A percentile compares a stretch with the other conserved stretches of the same genome.
Evolutionary conservation across 2,888 invertebrate species (phyloP).

Genomic region (Agrotis ipsilon): DNA sequence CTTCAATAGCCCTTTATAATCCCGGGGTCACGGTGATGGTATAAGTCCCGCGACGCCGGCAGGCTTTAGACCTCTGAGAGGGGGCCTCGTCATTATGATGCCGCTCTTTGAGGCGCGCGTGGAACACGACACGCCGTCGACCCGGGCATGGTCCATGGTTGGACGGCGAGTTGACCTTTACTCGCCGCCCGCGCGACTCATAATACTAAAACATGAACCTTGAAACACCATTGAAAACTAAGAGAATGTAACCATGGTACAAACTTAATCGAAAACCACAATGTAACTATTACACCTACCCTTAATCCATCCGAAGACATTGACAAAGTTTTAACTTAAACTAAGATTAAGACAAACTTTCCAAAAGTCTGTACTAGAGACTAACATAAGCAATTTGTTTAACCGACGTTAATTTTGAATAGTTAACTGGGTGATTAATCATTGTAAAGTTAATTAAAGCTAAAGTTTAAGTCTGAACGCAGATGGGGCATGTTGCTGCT

Average conservation of each 20-base stretch:
- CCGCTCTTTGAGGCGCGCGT: no score
- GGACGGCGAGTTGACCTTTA: no score
- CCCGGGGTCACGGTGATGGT: no score
- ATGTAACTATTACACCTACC: neutral
- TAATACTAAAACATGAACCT: no score
- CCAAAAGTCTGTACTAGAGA: constrained; percentile 32
- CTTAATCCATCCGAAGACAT: constrained; percentile 37
- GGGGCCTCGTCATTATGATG: no score
- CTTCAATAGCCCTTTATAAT: no score
- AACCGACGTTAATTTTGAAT: constrained; percentile 65
- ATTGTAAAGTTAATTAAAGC: constrained; percentile 73
- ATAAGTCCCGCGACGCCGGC: no score
- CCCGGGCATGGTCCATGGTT: no score
- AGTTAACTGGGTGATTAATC: constrained; percentile 72
- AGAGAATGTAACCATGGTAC: neutral
- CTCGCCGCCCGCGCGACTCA: no score
- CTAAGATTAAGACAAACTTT: constrained; percentile 48
- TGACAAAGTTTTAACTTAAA: constrained; percentile 41
- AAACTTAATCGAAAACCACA: neutral
- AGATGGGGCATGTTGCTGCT: constrained; percentile 52
- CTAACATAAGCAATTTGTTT: constrained; percentile 65
- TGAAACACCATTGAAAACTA: neutral
- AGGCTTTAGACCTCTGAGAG: no score
- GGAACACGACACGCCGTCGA: no score
- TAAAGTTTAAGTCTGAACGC: constrained; percentile 64